Conservation (phyloP, 2,113 vertebrate species). For the Psittacus erithacus region DNA sequence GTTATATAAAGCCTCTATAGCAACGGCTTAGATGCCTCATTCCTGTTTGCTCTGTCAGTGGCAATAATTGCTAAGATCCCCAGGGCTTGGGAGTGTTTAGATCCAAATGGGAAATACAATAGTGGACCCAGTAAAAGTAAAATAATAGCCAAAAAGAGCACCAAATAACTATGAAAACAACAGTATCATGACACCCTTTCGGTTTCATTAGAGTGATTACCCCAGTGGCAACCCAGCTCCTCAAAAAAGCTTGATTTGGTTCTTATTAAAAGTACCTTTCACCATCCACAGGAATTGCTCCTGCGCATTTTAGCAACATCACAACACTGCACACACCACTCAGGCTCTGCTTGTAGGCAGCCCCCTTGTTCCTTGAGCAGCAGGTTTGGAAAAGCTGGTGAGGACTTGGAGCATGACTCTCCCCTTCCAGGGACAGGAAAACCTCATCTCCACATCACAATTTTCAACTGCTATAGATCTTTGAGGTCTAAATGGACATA, state of each 20-base stretch:
- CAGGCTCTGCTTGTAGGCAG: not conserved
- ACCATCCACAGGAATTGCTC: not conserved
- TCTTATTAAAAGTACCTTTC: not conserved
- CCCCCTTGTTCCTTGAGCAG: not conserved
- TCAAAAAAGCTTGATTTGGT: not conserved
- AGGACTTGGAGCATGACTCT: not conserved
- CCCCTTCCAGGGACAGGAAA: not conserved
- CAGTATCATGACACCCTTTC: not conserved
- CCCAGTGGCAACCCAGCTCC: not conserved
- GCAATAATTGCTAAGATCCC: slow-evolving; percentile 45
- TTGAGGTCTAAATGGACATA: not conserved
- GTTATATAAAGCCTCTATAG: slow-evolving; percentile 10
- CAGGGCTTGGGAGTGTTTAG: not conserved
- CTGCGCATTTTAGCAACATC: not conserved
- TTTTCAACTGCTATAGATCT: not conserved
- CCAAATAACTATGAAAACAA: slow-evolving; percentile 33
- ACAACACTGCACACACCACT: not conserved
- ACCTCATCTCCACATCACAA: not conserved
- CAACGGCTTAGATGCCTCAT: not conserved
- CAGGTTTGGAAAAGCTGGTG: not conserved
- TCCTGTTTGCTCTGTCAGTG: slow-evolving; percentile 42
- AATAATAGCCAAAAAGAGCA: slow-evolving; percentile 6
- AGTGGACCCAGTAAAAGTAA: slow-evolving; percentile 11
- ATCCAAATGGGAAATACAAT: not conserved
- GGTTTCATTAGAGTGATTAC: not conserved